phyloP scores from a whole-genome alignment of 2,888 invertebrate species.

The Philereme transversata region DNA sequence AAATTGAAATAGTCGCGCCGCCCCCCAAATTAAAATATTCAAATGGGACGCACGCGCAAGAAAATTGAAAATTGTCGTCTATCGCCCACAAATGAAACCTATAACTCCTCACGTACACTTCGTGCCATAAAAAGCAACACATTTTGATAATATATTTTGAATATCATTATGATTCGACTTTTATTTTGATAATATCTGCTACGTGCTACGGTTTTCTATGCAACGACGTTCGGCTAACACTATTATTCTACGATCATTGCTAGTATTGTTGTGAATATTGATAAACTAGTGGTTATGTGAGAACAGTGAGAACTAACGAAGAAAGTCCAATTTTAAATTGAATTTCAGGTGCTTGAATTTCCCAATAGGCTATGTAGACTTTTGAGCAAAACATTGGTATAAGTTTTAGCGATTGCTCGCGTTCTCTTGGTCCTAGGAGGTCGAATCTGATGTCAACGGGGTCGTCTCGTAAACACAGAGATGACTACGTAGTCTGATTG shows the following conservation, averaged over 20 bases:
- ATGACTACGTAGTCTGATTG: no score
- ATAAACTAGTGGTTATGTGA: no score
- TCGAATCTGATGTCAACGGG: no score
- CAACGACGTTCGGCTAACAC: conserved; percentile 8
- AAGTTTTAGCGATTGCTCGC: no score
- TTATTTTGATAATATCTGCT: conserved; percentile 31
- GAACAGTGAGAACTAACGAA: no score
- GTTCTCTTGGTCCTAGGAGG: no score
- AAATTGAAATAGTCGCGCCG: conserved; percentile 84
- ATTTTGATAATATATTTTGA: conserved; percentile 40
- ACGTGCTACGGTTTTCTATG: conserved; percentile 26
- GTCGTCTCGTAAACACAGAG: no score
- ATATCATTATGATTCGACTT: conserved; percentile 34
- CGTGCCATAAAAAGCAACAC: conserved; percentile 51
- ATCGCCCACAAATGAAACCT: conserved; percentile 84
- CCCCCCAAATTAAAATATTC: conserved; percentile 85
- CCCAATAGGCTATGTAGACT: no score
- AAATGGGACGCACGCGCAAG: conserved; percentile 85
- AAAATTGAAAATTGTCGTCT: conserved; percentile 85
- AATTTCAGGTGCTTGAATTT: no score
- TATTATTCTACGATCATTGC: not conserved
- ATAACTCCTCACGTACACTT: conserved; percentile 79
- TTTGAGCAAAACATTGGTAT: no score
- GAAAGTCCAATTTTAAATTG: no score
- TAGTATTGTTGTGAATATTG: no score